phyloP scores from a whole-genome alignment of 2,797 vertebrate genomes.

The Trachurus trachurus region DNA sequence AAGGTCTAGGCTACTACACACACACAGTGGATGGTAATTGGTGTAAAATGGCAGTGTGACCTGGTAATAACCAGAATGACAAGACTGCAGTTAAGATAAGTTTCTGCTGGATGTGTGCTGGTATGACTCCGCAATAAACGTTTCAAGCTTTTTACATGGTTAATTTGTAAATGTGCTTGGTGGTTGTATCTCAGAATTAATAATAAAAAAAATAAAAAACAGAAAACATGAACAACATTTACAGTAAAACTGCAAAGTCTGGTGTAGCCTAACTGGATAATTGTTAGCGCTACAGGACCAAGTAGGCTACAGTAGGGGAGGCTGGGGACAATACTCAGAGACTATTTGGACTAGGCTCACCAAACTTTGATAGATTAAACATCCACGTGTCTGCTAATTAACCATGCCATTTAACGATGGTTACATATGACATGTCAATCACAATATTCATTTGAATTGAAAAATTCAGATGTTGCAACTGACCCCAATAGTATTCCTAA shows the following conservation, averaged over 20 bases:
- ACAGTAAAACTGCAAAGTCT: background rate
- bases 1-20: conserved; percentile 54
- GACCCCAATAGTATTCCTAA: too few relatives aligned
- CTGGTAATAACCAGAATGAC: conserved; percentile 7
- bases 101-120: conserved; percentile 4
- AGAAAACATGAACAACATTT: background rate
- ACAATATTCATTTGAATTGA: too few relatives aligned
- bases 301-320: too few relatives aligned
- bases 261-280: background rate
- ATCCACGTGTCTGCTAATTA: too few relatives aligned
- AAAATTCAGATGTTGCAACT: too few relatives aligned
- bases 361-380: too few relatives aligned
- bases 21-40: background rate
- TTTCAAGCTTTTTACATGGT: background rate
- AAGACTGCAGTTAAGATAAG: conserved; percentile 21
- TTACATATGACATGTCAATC: too few relatives aligned
- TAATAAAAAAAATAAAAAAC: too few relatives aligned
- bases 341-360: too few relatives aligned
- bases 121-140: conserved; percentile 1
- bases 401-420: too few relatives aligned
- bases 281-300: too few relatives aligned
- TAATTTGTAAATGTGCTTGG: background rate
- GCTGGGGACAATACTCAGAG: too few relatives aligned
- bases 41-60: conserved; percentile 54
- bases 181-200: background rate